Conservation (phyloP, 2,797 vertebrate species). For the Tachyglossus aculeatus region DNA sequence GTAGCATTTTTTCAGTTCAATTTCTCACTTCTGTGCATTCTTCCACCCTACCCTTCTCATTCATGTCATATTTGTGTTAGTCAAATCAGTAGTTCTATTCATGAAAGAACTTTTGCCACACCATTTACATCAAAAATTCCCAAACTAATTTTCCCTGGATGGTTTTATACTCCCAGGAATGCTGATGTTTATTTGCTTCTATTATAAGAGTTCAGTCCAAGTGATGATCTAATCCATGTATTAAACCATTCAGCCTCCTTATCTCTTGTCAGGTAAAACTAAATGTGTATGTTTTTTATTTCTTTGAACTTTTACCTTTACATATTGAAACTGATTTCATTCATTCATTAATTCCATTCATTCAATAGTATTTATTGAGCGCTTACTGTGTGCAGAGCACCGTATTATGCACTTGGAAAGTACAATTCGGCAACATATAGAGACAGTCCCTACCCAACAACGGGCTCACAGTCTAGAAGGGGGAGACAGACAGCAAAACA, state of each 20-base stretch:
- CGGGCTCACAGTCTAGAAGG: no score
- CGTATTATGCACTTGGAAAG: no score
- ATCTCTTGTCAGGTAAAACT: not conserved
- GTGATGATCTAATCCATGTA: not conserved
- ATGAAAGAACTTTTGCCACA: not conserved
- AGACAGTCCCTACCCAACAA: no score
- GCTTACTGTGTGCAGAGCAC: no score
- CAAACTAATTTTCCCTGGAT: not conserved
- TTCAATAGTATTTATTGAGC: no score
- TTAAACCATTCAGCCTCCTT: not conserved
- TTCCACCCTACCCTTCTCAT: not conserved
- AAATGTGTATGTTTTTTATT: not conserved
- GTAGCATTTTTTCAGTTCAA: not conserved
- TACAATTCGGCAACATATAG: no score
- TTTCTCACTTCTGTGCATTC: not conserved
- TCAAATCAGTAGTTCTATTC: not conserved
- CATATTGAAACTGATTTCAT: not conserved
- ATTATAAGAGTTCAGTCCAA: no score
- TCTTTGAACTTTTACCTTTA: not conserved
- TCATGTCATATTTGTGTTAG: not conserved
- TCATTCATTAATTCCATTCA: no score
- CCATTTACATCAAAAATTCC: not conserved
- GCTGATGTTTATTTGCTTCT: no score
- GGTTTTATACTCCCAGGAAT: not conserved
- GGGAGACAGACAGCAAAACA: no score